A percentile compares a stretch with the other conserved stretches of the same genome.
Conservation (phyloP, 2,113 vertebrate genomes). For the Cottus gobio region DNA sequence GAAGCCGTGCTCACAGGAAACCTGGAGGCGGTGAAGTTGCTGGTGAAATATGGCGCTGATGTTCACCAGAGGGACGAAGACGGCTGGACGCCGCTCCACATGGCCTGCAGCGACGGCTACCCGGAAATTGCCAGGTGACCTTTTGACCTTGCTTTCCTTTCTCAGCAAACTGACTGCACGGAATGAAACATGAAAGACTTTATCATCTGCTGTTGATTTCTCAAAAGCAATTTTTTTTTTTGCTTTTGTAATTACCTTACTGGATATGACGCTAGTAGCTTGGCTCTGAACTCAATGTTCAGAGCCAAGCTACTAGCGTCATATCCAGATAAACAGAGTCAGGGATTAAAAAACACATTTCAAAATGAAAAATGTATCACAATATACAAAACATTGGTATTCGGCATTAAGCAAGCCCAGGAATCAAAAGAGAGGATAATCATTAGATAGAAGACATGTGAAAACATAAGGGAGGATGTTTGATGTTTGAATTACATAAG, state of each 20-base stretch:
- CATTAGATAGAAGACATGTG: not conserved
- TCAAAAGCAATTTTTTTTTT: too few species aligned
- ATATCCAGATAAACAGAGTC: too few species aligned
- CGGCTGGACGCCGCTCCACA: slow-evolving; percentile 94
- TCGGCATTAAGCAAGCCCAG: not conserved
- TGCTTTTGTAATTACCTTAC: not conserved
- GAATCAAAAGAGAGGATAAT: not conserved
- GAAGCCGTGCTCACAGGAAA: slow-evolving; percentile 94
- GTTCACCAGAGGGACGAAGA: slow-evolving; percentile 93
- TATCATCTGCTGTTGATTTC: not conserved
- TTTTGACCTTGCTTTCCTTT: not conserved
- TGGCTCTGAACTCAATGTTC: not conserved
- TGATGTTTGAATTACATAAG: not conserved
- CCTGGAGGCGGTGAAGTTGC: slow-evolving; percentile 93
- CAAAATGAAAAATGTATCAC: not conserved
- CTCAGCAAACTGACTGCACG: not conserved
- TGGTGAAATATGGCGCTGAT: slow-evolving; percentile 91
- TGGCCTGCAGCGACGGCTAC: slow-evolving; percentile 93
- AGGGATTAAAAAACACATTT: not conserved
- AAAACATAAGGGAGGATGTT: not conserved
- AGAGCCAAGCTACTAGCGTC: too few species aligned
- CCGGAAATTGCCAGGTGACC: slow-evolving; percentile 91
- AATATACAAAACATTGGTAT: not conserved
- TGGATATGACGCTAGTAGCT: not conserved
- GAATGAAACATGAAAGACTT: not conserved